Percentiles rank a stretch among this genome's conserved stretches.
Conservation (phyloP, 2,888 invertebrate species). For the Melolontha melolontha region DNA sequence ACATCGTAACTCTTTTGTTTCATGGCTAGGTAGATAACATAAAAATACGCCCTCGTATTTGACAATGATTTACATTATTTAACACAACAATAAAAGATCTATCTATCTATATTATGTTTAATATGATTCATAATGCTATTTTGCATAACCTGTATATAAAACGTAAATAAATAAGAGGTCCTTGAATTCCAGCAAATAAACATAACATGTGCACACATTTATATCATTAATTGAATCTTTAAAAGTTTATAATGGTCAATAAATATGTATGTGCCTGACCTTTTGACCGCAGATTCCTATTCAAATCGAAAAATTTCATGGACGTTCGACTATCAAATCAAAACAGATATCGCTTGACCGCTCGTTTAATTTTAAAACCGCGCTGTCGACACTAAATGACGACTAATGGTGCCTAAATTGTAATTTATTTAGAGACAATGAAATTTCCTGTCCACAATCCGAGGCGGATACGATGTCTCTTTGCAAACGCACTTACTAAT, state of each 20-base stretch:
- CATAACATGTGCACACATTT: too few species aligned
- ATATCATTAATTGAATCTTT: background rate
- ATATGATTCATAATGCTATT: too few species aligned
- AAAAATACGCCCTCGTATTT: too few species aligned
- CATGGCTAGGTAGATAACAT: too few species aligned
- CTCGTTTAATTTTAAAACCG: background rate
- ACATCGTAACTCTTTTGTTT: too few species aligned
- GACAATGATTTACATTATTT: too few species aligned
- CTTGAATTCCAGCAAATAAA: too few species aligned
- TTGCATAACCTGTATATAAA: too few species aligned
- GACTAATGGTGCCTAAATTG: slow-evolving; percentile 12
- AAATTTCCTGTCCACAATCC: slow-evolving; percentile 28
- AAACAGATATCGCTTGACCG: background rate
- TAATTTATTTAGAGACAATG: slow-evolving; percentile 26
- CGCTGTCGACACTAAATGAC: background rate
- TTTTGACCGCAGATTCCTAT: slow-evolving; percentile 2
- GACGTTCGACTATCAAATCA: slow-evolving; percentile 1
- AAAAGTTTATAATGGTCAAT: slow-evolving; percentile 2
- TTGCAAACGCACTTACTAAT: too few species aligned
- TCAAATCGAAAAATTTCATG: slow-evolving; percentile 5
- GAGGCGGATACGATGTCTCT: background rate
- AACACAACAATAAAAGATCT: too few species aligned
- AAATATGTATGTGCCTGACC: slow-evolving; percentile 7
- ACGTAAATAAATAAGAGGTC: too few species aligned
- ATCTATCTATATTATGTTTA: too few species aligned